Evolutionary conservation across 1,140 invertebrate genomes (phyloP), one percentile per base, ranked within the genome.

Genomic region (Halotydeus destructor): DNA sequence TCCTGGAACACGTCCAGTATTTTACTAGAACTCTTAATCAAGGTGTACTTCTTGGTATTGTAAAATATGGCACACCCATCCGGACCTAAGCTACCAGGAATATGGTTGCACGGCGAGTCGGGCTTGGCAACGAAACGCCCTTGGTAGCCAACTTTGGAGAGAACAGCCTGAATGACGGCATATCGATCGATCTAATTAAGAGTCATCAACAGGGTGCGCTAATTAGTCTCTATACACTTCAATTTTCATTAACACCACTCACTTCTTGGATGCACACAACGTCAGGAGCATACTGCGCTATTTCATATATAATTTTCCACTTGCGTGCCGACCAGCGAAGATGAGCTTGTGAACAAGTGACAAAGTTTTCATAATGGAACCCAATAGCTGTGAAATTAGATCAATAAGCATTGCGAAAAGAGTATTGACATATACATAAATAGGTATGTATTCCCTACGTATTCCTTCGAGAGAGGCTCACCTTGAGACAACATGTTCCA

Each of bases 41-140:
- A 55, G 43, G 72, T 65, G 42, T 76, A 70, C 55, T 71, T 71
- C 31, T 69, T 60, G 30, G 60, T 63, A 31, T 67, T 62, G 54
- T 69, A 78, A 56, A 82, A 81, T 19, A 81, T 64, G 2, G 77
- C 77, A 56, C 77, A 81, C 3, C 78, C 78, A 59, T 82, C 78
- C 0, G 78, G 76, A 1, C 78, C 77, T 49, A 73, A 75, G 52
- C 78, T 78, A 30, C 69, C 69, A 41, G 68, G 57, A 30, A 76
- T 66, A 49, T 78, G 77, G 14, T 78, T 58, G 56, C 77, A 80
- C 0, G 77, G 77, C 0, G 76, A 80, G 52, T 79, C 74, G 1
- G 76, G 76, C 58, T 81, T 81, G 0, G 74, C 74, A 50, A 70
- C 71, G 57, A 80, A 81, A 35, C 69, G 64, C 3, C 77, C 78